Conservation (phyloP, 2,113 vertebrate genomes). For the Trogon melanurus region DNA sequence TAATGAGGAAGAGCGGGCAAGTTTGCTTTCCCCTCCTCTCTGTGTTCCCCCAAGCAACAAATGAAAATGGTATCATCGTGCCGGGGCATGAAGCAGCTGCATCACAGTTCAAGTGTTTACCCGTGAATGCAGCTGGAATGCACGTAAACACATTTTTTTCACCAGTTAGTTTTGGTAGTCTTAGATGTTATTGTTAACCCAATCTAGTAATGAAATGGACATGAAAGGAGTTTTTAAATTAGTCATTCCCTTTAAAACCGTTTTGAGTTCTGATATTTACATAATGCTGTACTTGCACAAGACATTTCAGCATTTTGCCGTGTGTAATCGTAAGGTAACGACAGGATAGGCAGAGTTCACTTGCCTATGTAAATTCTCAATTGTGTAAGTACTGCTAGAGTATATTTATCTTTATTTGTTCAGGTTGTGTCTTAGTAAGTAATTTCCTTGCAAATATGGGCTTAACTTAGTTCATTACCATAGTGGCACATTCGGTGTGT, state of each 20-base stretch:
- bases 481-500: neutral
- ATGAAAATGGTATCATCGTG: neutral
- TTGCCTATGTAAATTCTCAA: neutral
- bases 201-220: neutral
- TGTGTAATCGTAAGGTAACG: neutral
- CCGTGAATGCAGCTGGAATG: neutral
- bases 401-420: neutral
- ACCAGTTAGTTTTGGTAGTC: neutral
- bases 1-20: neutral
- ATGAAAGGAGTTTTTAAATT: neutral
- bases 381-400: neutral
- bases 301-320: neutral
- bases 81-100: neutral
- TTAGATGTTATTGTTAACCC: slow-evolving; percentile 1
- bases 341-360: neutral
- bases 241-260: neutral
- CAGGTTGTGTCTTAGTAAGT: neutral
- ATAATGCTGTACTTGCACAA: neutral
- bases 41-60: neutral
- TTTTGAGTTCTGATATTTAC: neutral
- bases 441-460: slow-evolving; percentile 2
- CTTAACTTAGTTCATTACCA: neutral
- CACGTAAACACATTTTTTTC: neutral
- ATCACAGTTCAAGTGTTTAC: neutral
- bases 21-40: neutral